Conservation (phyloP, 1,140 invertebrate species). For the Panagrolaimus sp. region DNA sequence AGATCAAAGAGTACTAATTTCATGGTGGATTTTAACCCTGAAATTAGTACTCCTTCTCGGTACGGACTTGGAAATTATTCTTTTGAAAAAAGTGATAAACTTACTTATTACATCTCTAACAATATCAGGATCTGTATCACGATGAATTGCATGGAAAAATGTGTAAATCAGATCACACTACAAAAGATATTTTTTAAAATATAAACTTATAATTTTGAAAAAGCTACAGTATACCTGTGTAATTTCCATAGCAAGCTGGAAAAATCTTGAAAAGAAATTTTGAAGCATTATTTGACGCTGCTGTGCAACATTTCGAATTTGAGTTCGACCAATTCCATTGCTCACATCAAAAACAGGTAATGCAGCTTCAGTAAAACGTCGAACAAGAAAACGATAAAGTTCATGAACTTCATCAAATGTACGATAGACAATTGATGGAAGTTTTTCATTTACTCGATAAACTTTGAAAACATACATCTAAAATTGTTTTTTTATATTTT, state of each 20-base stretch:
- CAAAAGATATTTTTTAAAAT: background rate
- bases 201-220: background rate
- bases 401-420: conserved; percentile 93
- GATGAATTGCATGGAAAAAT: conserved; percentile 42
- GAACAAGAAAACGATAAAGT: conserved; percentile 69
- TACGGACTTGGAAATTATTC: too few relatives aligned
- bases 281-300: conserved; percentile 40
- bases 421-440: conserved; percentile 78
- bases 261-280: conserved; percentile 32
- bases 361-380: conserved; percentile 30
- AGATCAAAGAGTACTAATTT: too few relatives aligned
- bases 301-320: conserved; percentile 25
- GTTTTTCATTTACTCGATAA: conserved; percentile 73
- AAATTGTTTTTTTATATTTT: background rate
- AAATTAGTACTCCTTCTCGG: too few relatives aligned
- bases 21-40: too few relatives aligned
- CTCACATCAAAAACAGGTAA: conserved; percentile 18
- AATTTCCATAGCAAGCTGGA: conserved; percentile 38
- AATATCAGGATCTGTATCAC: conserved; percentile 26
- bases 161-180: conserved; percentile 41
- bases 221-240: conserved; percentile 26
- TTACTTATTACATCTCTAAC: background rate
- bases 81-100: background rate
- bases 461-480: conserved; percentile 80
- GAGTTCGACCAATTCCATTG: conserved; percentile 25